phyloP scores from a whole-genome alignment of 1,140 invertebrate genomes.

The Stegodyphus dumicola region DNA sequence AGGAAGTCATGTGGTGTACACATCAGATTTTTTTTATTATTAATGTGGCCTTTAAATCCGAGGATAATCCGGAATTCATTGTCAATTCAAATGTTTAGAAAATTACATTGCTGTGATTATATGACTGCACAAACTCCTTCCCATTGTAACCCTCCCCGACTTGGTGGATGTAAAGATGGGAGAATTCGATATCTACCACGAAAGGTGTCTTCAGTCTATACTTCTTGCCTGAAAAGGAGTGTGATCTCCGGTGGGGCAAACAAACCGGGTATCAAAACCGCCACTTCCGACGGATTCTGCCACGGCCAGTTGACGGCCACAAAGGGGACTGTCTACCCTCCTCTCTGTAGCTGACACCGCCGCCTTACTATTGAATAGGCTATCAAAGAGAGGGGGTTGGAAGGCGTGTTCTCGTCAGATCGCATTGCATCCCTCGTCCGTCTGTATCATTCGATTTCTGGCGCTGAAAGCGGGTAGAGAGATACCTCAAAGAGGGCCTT shows the following conservation, averaged over 20 bases:
- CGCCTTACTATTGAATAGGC: neutral
- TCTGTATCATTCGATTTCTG: slow-evolving; percentile 39
- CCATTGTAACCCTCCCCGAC: neutral
- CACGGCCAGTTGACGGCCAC: slow-evolving; percentile 40
- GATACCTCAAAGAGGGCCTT: slow-evolving; percentile 9
- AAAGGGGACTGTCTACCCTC: slow-evolving; percentile 20
- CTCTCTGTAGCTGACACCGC: slow-evolving; percentile 27
- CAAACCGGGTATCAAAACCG: slow-evolving; percentile 25
- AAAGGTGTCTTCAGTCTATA: neutral
- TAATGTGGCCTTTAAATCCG: too few species aligned
- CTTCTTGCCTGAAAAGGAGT: neutral
- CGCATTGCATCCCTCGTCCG: slow-evolving; percentile 15
- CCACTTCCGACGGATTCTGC: slow-evolving; percentile 50
- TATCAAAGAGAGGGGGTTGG: slow-evolving; percentile 17
- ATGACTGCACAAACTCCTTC: too few species aligned
- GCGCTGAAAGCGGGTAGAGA: slow-evolving; percentile 16
- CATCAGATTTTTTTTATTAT: too few species aligned
- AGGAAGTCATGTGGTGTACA: too few species aligned
- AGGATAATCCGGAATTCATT: too few species aligned
- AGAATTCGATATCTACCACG: neutral
- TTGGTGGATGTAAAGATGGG: neutral
- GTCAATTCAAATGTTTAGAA: too few species aligned
- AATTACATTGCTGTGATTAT: too few species aligned
- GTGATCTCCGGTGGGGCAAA: slow-evolving; percentile 26
- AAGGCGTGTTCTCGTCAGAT: slow-evolving; percentile 2